Evolutionary conservation across 2,888 invertebrate species (phyloP).

Genomic region (Adelphocoris suturalis): DNA sequence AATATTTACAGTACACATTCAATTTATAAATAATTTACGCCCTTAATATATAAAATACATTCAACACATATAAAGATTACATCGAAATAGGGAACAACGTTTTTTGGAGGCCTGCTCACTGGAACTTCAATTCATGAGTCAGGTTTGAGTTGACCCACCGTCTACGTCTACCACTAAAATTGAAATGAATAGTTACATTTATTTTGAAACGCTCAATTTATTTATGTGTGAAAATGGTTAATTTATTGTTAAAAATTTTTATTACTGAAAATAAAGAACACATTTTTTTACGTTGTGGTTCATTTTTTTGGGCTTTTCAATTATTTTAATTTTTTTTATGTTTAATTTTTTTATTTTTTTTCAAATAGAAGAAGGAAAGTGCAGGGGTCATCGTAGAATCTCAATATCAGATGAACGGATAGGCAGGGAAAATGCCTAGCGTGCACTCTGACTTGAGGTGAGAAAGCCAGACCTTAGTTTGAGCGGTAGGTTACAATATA

Average conservation of each 20-base stretch:
- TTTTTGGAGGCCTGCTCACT: conserved; percentile 22
- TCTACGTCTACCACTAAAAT: conserved; percentile 27
- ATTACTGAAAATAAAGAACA: conserved; percentile 63
- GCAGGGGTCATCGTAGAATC: conserved; percentile 42
- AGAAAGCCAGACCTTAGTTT: conserved; percentile 73
- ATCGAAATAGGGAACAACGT: conserved; percentile 15
- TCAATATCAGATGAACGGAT: conserved; percentile 59
- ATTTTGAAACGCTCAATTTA: conserved; percentile 41
- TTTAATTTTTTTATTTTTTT: conserved; percentile 50
- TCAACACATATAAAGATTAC: conserved; percentile 56
- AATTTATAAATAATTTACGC: conserved; percentile 45
- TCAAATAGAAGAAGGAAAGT: conserved; percentile 58
- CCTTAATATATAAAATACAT: conserved; percentile 46
- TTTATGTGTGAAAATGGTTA: conserved; percentile 5
- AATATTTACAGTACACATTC: conserved; percentile 54
- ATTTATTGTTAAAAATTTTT: conserved; percentile 4
- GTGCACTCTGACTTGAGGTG: conserved; percentile 72
- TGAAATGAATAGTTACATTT: conserved; percentile 47
- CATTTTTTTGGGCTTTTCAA: background rate
- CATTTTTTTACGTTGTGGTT: conserved; percentile 25
- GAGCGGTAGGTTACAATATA: conserved; percentile 72
- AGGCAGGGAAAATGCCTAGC: conserved; percentile 74
- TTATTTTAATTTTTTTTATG: background rate
- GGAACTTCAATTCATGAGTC: conserved; percentile 41
- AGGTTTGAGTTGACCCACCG: conserved; percentile 22